Conservation (phyloP, 1,140 invertebrate species). For the Reticulitermes speratus region DNA sequence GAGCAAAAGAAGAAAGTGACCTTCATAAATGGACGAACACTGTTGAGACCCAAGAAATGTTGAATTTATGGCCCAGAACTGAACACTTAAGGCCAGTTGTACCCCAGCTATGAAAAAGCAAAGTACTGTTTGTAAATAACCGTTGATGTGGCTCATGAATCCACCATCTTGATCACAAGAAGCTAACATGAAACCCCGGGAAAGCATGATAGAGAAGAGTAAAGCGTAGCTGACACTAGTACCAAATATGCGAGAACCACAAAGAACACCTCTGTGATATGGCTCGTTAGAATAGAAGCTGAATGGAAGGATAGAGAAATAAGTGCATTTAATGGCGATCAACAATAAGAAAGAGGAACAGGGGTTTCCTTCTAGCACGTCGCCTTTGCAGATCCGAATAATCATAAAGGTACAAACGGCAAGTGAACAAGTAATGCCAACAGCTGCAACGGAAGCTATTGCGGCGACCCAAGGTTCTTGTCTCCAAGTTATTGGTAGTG, state of each 20-base stretch:
- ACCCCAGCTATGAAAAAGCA: constrained; percentile 58
- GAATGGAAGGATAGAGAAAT: constrained; percentile 55
- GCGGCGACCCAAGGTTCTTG: constrained; percentile 51
- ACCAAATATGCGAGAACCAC: constrained; percentile 32
- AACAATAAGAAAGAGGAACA: constrained; percentile 54
- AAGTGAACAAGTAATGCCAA: constrained; percentile 50
- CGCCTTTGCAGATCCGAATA: constrained; percentile 51
- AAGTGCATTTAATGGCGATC: constrained; percentile 51
- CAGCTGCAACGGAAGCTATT: constrained; percentile 48
- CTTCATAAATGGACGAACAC: constrained; percentile 48
- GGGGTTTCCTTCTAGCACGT: constrained; percentile 57
- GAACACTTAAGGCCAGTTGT: constrained; percentile 49
- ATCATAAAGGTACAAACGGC: constrained; percentile 53
- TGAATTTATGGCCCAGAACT: constrained; percentile 46
- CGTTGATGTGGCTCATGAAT: constrained; percentile 61
- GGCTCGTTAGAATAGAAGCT: constrained; percentile 47
- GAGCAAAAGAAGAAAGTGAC: constrained; percentile 47
- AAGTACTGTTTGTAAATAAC: constrained; percentile 54
- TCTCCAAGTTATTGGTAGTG: constrained; percentile 40
- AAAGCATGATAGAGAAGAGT: constrained; percentile 57
- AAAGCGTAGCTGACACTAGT: constrained; percentile 54
- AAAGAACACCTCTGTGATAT: constrained; percentile 30
- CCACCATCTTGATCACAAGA: constrained; percentile 55
- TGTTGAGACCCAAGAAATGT: constrained; percentile 47
- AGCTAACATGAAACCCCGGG: constrained; percentile 57